phyloP scores from a whole-genome alignment of 1,140 invertebrate genomes.

The Ips typographus region DNA sequence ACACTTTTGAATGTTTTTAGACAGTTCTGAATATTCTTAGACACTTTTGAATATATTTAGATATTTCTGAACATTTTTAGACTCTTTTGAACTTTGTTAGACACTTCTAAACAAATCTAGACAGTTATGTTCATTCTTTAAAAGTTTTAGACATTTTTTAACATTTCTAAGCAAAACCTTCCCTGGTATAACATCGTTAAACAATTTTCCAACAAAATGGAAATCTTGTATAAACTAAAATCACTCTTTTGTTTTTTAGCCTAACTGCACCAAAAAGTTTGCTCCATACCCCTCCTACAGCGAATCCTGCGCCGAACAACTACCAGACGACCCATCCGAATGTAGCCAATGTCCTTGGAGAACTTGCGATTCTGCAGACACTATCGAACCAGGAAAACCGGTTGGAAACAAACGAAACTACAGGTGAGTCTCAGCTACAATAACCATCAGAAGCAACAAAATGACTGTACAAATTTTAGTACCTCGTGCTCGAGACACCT shows the following conservation, averaged over 20 bases:
- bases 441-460: too few relatives aligned
- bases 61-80: too few relatives aligned
- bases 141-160: too few relatives aligned
- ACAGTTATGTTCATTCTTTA: too few relatives aligned
- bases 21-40: too few relatives aligned
- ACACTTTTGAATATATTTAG: too few relatives aligned
- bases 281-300: constrained; percentile 39
- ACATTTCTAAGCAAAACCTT: too few relatives aligned
- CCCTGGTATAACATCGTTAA: too few relatives aligned
- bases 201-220: background rate
- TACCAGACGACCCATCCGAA: constrained; percentile 36
- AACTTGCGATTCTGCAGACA: constrained; percentile 33
- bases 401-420: constrained; percentile 13
- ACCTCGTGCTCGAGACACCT: constrained; percentile 12
- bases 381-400: constrained; percentile 31
- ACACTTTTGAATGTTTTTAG: too few relatives aligned
- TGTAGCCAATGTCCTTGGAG: constrained; percentile 38
- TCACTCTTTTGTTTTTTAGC: constrained; percentile 3
- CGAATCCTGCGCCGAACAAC: constrained; percentile 32
- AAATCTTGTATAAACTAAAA: background rate
- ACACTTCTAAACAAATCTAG: too few relatives aligned
- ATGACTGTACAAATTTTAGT: constrained; percentile 1
- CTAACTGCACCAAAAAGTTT: constrained; percentile 34
- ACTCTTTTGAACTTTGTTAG: too few relatives aligned
- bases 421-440: constrained; percentile 6